These are phyloP conservation scores for Magallana ariakensis DNA, from an alignment of 1,140 invertebrate species.

Conservation along the genomic window DNA sequence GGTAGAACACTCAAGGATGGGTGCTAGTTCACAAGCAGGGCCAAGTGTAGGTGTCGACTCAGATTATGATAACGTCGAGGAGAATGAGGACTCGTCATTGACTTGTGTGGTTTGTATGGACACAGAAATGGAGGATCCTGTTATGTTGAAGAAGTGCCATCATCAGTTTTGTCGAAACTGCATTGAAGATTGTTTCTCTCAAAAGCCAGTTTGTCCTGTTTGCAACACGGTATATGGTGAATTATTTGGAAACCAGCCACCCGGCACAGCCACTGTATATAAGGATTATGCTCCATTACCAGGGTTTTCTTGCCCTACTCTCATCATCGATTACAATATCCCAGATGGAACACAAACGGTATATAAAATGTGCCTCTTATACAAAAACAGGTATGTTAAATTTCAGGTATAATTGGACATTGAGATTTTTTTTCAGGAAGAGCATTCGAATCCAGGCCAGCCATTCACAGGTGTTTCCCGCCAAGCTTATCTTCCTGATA, in stretches of 20 bases:
- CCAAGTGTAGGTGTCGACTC: background rate
- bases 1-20: background rate
- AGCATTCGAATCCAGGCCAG: constrained; percentile 64
- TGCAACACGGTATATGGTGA: constrained; percentile 66
- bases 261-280: constrained; percentile 48
- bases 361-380: background rate
- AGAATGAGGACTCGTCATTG: background rate
- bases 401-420: background rate
- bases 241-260: constrained; percentile 68
- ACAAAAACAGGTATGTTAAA: background rate
- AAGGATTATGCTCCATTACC: constrained; percentile 41
- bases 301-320: constrained; percentile 58
- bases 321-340: constrained; percentile 67
- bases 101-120: constrained; percentile 65
- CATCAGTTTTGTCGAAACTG: constrained; percentile 66
- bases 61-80: background rate
- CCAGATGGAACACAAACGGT: constrained; percentile 68
- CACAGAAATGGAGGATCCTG: constrained; percentile 43
- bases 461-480: constrained; percentile 55
- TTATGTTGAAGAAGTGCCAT: constrained; percentile 56
- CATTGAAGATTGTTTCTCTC: constrained; percentile 50
- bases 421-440: constrained; percentile 46
- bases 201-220: constrained; percentile 66
- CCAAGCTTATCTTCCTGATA: constrained; percentile 64
- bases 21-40: no score